phyloP scores from a whole-genome alignment of 2,888 invertebrate genomes.

The Dryocosmus kuriphilus region DNA sequence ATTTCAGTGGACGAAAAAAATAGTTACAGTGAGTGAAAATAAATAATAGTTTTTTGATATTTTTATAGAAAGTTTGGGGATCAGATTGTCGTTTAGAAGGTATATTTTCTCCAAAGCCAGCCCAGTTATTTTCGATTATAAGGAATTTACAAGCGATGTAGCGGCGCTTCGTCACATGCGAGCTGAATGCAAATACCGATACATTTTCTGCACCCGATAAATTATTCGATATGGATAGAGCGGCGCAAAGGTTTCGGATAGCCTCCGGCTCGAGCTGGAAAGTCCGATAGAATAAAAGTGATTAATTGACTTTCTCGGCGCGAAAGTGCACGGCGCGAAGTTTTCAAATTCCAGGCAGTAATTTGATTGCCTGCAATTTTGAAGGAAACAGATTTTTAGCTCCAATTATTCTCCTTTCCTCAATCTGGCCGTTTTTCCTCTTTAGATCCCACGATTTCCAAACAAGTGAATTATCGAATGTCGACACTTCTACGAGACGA shows the following conservation, averaged over 20 bases:
- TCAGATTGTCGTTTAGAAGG: neutral
- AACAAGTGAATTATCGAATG: neutral
- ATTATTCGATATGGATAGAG: constrained; percentile 15
- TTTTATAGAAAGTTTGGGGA: neutral
- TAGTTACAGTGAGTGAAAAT: too few relatives aligned
- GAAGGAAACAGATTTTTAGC: neutral
- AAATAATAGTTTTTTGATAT: neutral
- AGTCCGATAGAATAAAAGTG: constrained; percentile 1
- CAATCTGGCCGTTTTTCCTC: neutral
- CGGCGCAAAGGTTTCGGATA: neutral
- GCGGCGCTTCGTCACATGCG: constrained; percentile 56
- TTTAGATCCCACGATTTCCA: neutral
- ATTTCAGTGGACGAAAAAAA: too few relatives aligned
- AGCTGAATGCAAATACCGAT: constrained; percentile 52
- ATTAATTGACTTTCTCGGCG: neutral
- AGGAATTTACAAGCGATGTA: constrained; percentile 58
- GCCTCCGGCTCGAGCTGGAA: constrained; percentile 2
- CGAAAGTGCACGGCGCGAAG: neutral
- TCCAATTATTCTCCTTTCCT: neutral
- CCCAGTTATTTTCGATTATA: constrained; percentile 25
- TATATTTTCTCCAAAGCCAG: neutral
- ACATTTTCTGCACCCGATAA: neutral
- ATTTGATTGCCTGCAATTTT: neutral
- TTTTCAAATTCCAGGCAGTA: neutral
- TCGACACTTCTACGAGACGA: neutral